These are phyloP conservation scores for Aurelia sp. DNA, from an alignment of 30 jellyfish, hydroid and myxozoan genomes.

Conservation along the genomic window DNA sequence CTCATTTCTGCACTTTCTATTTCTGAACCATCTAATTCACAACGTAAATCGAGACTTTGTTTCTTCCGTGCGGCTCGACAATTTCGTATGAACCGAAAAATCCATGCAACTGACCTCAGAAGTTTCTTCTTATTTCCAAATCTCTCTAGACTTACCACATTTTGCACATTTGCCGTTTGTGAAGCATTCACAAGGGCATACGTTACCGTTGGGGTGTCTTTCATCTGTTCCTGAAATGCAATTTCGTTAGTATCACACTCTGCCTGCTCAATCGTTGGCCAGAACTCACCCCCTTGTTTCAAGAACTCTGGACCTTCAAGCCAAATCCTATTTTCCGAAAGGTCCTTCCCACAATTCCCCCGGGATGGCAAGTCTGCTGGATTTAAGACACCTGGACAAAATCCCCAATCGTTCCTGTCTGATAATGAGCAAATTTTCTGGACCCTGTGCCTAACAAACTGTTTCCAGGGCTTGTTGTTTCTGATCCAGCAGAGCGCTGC, in stretches of 20 bases:
- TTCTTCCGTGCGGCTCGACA: not conserved
- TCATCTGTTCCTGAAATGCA: not conserved
- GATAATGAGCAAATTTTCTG: not conserved
- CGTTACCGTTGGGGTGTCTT: not conserved
- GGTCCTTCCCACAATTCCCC: slow-evolving; percentile 15
- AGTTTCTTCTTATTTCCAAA: not conserved
- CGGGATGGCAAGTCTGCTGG: slow-evolving; percentile 10
- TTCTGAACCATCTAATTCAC: slow-evolving; percentile 10
- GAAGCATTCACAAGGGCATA: not conserved
- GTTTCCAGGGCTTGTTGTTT: slow-evolving; percentile 8
- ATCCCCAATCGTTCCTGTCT: slow-evolving; percentile 7
- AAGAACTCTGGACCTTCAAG: slow-evolving; percentile 13
- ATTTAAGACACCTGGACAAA: not conserved
- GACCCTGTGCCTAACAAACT: slow-evolving; percentile 21
- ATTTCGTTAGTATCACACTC: not conserved
- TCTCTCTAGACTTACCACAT: not conserved
- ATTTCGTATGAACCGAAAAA: not conserved
- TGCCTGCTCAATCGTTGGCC: not conserved
- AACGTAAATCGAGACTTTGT: not conserved
- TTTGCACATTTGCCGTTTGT: not conserved
- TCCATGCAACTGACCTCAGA: slow-evolving; percentile 37
- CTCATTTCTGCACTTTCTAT: slow-evolving; percentile 19
- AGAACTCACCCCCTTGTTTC: not conserved
- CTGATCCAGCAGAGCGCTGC: slow-evolving; percentile 21
- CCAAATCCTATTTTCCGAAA: not conserved